Evolutionary conservation across 2,797 vertebrate species (phyloP), one percentile per base, ranked within the genome.

Genomic region (Psittacula echo): DNA sequence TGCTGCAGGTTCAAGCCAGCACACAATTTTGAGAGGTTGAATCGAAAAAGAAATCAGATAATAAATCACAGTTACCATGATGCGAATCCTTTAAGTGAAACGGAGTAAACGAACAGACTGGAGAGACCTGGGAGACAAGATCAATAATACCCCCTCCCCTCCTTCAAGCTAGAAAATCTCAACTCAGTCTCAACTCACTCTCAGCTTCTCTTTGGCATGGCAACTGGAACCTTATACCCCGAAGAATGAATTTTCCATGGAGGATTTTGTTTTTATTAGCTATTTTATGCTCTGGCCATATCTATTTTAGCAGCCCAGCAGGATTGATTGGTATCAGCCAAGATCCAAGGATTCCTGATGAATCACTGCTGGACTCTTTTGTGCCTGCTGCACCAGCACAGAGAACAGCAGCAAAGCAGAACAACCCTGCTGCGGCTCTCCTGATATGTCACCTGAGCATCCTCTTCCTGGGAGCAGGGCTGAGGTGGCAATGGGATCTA

Each of bases 41-140:
- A 75, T 94, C 94, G 94, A 95, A 95, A 93, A 90, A 94, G 89
- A 94, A 95, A 96, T 92, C 93, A 79, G 92, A 95, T 92, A 97
- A 96, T 95, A 96, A 95, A 96, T 96, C 92, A 95, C 95, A 92
- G 94, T 96, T 91, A 95, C 94, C 93, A 86, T 76, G 89, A 95
- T 91, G 91, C 2, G 67, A 94, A 79, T 93, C 84, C 87, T 86
- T 88, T 89, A 93, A 89, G 93, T 87, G 95, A 96, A 95, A 96
- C 27, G 15, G 85, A 94, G 64, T 91, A 96, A 93, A 87, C 4
- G 1, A 95, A 86, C 60, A 90, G 94, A 96, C 44, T 95, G 94
- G 70, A 93, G 45, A 90, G 87, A 87, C 92, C 51, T 84, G 79
- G 90, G 85, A 92, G 82, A 66, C 2, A 27, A 87, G 93, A 96